Base-by-base conservation (phyloP, 2,113 vertebrate genomes). In the Pomatostomus ruficeps region DNA sequence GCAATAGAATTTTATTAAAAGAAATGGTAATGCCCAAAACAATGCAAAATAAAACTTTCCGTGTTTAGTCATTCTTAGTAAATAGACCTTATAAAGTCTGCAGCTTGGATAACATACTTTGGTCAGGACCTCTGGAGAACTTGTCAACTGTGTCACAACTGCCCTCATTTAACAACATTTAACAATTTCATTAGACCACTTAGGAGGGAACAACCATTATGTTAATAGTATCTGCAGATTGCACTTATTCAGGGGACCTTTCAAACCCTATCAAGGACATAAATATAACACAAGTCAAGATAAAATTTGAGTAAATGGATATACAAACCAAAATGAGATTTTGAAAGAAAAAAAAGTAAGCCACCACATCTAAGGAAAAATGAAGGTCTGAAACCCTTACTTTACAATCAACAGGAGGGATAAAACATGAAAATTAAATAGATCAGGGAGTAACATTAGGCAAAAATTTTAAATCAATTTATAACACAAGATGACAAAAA, bases 11-110 rank as follows among this genome's bases (percentile, higher is more conserved):
- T 62, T 77, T 77, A 35, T 58, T 49, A 35, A n/a, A 45, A 67
- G 2, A 85, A 84, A 79, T 21, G 0, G 0, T 35, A 66, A 71
- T 63, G 4, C 1, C 16, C 5, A 33, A 70, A 43, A 62, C 33
- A 76, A 65, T 6, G 6, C 5, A 55, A 90, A 92, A 49, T 9
- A 57, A 16, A 63, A 28, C 5, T 40, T 79, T 26, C 49, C 8
- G 55, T 42, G 2, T 42, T 55, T 85, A 89, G 14, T 57, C 9
- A 11, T 46, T 84, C 20, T 55, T 81, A 67, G 52, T 54, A 45
- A 80, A 84, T n/a, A 45, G 14, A 58, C 81, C 14, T 43, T 58
- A 35, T 24, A 61, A 83, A 80, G 2, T 22, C 1, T 16, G 18
- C 74, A 45, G 24, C 22, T 79, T 0, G 48, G 38, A 48, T 71